phyloP scores from a whole-genome alignment of 2,888 invertebrate species.

The Agrilus mali region DNA sequence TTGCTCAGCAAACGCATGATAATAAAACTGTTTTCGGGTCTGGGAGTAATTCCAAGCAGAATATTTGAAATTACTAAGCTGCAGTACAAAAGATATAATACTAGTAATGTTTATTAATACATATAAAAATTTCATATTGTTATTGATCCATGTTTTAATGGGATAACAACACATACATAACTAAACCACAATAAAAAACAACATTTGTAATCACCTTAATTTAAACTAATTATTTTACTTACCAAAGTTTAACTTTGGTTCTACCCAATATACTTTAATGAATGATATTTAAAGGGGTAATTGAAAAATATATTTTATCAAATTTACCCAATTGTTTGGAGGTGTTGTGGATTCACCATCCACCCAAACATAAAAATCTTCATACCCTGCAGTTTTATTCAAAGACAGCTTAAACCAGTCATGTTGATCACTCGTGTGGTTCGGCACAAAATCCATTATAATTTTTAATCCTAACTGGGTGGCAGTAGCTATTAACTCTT shows the following conservation, averaged over 20 bases:
- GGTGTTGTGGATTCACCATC: slow-evolving; percentile 43
- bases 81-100: not conserved
- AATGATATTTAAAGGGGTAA: no score
- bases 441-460: slow-evolving; percentile 34
- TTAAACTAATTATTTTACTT: no score
- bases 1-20: slow-evolving; percentile 60
- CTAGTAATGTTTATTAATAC: no score
- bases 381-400: slow-evolving; percentile 44
- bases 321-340: slow-evolving; percentile 65
- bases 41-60: slow-evolving; percentile 22
- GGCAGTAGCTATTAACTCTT: slow-evolving; percentile 41
- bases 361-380: slow-evolving; percentile 68
- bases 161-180: no score
- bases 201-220: no score
- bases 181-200: no score
- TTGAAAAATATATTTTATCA: no score
- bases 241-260: no score
- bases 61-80: slow-evolving; percentile 23
- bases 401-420: slow-evolving; percentile 69
- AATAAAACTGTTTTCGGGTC: slow-evolving; percentile 46
- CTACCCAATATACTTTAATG: no score
- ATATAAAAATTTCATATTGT: no score
- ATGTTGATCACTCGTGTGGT: slow-evolving; percentile 63
- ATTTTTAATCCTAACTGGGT: slow-evolving; percentile 41
- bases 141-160: no score